A percentile compares a stretch with the other conserved stretches of the same genome.
Conservation (phyloP, 2,797 vertebrate species). For the Macrochelys suwanniensis region DNA sequence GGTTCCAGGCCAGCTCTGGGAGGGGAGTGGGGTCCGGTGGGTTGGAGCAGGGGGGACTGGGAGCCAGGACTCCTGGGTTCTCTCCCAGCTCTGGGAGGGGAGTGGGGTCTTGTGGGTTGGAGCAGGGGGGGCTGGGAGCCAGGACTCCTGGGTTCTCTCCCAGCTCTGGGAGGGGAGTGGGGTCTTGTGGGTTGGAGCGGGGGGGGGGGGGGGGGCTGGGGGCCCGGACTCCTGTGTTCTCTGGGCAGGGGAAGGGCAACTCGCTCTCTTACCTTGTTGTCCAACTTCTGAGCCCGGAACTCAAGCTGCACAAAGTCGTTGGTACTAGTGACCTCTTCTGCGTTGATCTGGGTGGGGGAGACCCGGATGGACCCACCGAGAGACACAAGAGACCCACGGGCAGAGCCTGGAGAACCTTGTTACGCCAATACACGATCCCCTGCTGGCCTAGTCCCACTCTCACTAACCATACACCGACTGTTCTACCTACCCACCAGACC, state of each 20-base stretch:
- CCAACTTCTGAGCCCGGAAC: slow-evolving; percentile 77
- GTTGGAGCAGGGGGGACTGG: not conserved
- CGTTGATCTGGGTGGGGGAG: slow-evolving; percentile 61
- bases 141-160: not conserved
- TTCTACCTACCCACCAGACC: no score
- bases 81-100: no score
- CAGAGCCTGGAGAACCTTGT: not conserved
- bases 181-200: not conserved
- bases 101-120: not conserved
- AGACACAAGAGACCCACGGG: not conserved
- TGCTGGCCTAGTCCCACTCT: not conserved
- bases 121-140: not conserved
- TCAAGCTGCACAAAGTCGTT: slow-evolving; percentile 78
- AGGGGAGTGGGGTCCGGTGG: not conserved
- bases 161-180: not conserved
- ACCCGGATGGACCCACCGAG: no score
- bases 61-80: not conserved
- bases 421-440: not conserved
- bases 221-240: not conserved
- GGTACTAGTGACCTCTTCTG: slow-evolving; percentile 77
- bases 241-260: not conserved
- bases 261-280: slow-evolving; percentile 75
- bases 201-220: not conserved
- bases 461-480: not conserved
- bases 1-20: not conserved